phyloP scores from a whole-genome alignment of 2,888 invertebrate species.

The Unio delphinus region DNA sequence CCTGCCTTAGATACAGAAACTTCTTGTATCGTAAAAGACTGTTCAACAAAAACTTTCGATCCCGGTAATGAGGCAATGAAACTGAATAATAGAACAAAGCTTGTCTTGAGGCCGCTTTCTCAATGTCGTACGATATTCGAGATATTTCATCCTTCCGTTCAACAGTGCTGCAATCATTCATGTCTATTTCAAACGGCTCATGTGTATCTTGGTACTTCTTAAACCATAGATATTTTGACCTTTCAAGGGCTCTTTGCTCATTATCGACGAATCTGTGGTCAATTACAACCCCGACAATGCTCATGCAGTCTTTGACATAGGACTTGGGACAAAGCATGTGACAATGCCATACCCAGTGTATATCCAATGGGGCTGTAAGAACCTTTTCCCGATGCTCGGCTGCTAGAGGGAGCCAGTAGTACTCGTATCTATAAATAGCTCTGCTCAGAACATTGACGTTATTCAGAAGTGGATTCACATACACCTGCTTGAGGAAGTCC shows the following conservation, averaged over 20 bases:
- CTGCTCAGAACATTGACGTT: constrained; percentile 63
- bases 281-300: constrained; percentile 56
- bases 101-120: constrained; percentile 69
- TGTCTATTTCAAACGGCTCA: constrained; percentile 38
- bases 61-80: constrained; percentile 72
- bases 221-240: constrained; percentile 39
- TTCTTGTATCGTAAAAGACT: constrained; percentile 70
- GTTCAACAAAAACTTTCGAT: constrained; percentile 67
- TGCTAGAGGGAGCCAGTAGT: constrained; percentile 72
- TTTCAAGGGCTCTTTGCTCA: constrained; percentile 28
- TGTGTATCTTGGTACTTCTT: constrained; percentile 38
- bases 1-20: constrained; percentile 70
- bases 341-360: constrained; percentile 74
- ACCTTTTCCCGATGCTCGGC: constrained; percentile 52
- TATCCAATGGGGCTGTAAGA: constrained; percentile 72
- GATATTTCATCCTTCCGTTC: constrained; percentile 8
- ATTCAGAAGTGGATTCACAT: constrained; percentile 42
- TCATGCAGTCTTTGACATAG: constrained; percentile 58
- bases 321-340: constrained; percentile 66
- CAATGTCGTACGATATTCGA: constrained; percentile 67
- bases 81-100: constrained; percentile 72
- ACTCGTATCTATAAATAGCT: constrained; percentile 72
- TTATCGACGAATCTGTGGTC: constrained; percentile 65
- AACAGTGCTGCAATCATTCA: constrained; percentile 4
- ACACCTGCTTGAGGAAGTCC: constrained; percentile 51